Conservation (phyloP, 2,888 invertebrate species). For the Stegana nigrithorax region DNA sequence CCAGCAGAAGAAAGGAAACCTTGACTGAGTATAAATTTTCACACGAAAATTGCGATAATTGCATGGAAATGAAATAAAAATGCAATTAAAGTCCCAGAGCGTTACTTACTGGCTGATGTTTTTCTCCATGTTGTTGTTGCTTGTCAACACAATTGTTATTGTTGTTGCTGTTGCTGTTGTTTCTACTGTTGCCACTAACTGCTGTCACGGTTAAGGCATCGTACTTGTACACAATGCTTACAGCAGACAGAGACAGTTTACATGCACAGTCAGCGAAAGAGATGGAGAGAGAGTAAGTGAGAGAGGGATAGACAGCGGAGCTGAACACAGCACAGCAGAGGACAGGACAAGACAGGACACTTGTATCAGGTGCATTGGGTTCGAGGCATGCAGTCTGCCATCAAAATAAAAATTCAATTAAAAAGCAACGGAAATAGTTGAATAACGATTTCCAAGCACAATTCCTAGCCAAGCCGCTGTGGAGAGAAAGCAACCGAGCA, state of each 20-base stretch:
- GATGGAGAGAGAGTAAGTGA: not conserved
- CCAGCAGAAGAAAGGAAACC: too few relatives aligned
- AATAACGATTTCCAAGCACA: constrained; percentile 4
- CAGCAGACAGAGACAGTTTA: too few relatives aligned
- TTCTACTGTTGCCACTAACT: not conserved
- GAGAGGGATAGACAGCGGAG: not conserved
- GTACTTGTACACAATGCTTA: too few relatives aligned
- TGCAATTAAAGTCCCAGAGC: constrained; percentile 56
- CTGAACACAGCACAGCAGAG: too few relatives aligned
- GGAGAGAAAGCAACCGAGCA: too few relatives aligned
- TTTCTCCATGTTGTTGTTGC: not conserved
- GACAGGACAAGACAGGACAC: not conserved
- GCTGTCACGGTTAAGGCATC: not conserved
- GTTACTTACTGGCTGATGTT: constrained; percentile 18
- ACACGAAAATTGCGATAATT: constrained; percentile 57
- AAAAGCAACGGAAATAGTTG: constrained; percentile 16
- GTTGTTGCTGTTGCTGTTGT: constrained; percentile 16
- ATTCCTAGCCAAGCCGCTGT: not conserved
- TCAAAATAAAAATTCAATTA: constrained; percentile 22
- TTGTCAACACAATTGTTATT: constrained; percentile 11
- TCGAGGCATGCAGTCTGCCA: not conserved
- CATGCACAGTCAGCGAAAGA: not conserved
- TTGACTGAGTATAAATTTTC: constrained; percentile 52
- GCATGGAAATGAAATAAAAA: constrained; percentile 63
- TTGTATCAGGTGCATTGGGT: not conserved